A percentile compares a stretch with the other conserved stretches of the same genome.
These are phyloP conservation scores for Trachelus stipa DNA, from an alignment of 2,888 invertebrate genomes.

Conservation along the genomic window DNA sequence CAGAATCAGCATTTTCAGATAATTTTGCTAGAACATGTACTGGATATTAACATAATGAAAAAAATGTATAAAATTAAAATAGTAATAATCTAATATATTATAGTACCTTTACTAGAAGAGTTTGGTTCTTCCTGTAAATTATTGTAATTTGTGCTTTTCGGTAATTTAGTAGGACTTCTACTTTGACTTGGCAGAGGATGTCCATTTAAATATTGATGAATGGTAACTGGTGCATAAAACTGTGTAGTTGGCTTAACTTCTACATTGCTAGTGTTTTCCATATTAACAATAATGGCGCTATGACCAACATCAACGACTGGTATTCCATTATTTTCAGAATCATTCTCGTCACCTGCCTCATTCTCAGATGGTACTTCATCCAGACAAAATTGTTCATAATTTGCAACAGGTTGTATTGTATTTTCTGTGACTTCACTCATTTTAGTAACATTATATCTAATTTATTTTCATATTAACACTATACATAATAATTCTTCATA, in stretches of 20 bases:
- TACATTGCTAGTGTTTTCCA: conserved; percentile 69
- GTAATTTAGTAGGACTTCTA: not conserved
- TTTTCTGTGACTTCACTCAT: not conserved
- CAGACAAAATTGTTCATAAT: not conserved
- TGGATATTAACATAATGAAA: not conserved
- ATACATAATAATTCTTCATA: not conserved
- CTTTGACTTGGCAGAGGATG: not conserved
- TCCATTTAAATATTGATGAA: conserved; percentile 66
- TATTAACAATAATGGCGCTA: conserved; percentile 61
- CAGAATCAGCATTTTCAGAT: not conserved
- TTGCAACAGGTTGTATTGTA: not conserved
- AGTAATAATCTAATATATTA: not conserved
- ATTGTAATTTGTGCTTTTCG: not conserved
- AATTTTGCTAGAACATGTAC: not conserved
- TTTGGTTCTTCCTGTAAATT: not conserved
- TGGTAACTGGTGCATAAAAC: conserved; percentile 69
- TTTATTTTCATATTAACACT: not conserved
- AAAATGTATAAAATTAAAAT: not conserved
- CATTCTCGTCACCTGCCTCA: not conserved
- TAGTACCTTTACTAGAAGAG: not conserved
- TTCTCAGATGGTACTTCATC: not conserved
- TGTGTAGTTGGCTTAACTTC: conserved; percentile 70
- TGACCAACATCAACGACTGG: conserved; percentile 8
- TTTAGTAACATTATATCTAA: not conserved
- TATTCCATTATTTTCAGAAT: conserved; percentile 1